Evolutionary conservation across 2,797 vertebrate species (phyloP), one percentile per base, ranked within the genome.

Genomic region (Adrianichthys oophorus): DNA sequence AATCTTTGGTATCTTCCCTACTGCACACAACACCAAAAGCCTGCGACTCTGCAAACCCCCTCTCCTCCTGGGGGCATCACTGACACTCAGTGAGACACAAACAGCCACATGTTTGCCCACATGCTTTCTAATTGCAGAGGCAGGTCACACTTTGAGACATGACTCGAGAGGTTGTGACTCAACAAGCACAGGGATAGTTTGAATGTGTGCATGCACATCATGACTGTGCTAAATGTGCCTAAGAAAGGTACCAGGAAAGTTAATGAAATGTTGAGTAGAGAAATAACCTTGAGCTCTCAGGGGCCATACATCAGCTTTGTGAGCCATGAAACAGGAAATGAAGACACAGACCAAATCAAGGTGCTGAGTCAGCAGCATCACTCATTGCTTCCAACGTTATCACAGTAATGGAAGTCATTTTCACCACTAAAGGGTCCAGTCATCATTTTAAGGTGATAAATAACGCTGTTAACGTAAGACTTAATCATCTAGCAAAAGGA

Each of bases 291-390:
- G 84, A 79, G 89, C 78, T 78, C 72, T 55, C 59, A 73, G 72
- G 76, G 66, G 66, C 79, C 81, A 87, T 90, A 88, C 85, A 90
- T 90, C 88, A 92, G 78, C 69, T 52, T 64, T 68, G 56, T 72
- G 65, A 85, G 82, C 83, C 51, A 50, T 89, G 86, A 91, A 88
- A 85, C 80, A 87, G 76, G 79, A 88, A 87, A 86, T 84, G 84
- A 91, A 87, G 86, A 86, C 80, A 69, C 69, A 82, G 81, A 74
- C 78, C 79, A 84, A 91, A 91, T 90, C 76, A 78, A 85, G 78
- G 80, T 80, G 85, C 87, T 91, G 89, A 91, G 78, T 91, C 87
- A 91, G 86, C 80, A 47, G 74, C 83, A 91, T 92, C 79, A 83
- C 82, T 90, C 85, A 89, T 69, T 41, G 68, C 75, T 61, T 55